These are phyloP conservation scores for Amazonetta brasiliensis DNA, from an alignment of 2,797 vertebrate genomes.

Conservation along the genomic window DNA sequence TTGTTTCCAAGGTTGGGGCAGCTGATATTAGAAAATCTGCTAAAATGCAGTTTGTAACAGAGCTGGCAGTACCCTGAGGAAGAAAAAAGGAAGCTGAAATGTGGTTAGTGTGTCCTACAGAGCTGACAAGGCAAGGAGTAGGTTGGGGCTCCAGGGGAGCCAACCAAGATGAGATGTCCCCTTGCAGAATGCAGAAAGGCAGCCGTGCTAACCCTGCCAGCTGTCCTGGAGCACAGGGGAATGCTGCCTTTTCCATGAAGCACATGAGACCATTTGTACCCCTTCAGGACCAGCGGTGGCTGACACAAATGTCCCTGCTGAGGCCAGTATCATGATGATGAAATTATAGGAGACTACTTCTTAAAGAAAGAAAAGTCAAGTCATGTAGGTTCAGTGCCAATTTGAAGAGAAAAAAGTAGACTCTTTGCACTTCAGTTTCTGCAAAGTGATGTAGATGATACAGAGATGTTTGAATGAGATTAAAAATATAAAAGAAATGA, in stretches of 20 bases:
- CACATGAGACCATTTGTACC: neutral
- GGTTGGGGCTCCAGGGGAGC: rapidly evolving
- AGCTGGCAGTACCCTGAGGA: neutral
- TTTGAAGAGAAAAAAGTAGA: neutral
- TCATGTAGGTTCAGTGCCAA: neutral
- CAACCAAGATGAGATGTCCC: neutral
- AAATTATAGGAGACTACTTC: neutral
- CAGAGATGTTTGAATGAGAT: neutral
- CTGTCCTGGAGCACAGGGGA: rapidly evolving
- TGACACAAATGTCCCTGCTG: neutral
- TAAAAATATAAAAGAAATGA: neutral
- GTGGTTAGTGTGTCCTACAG: neutral
- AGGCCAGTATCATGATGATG: neutral
- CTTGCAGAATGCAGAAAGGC: neutral
- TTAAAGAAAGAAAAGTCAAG: neutral
- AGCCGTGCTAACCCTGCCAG: neutral
- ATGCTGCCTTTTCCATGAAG: rapidly evolving
- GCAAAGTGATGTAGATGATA: neutral
- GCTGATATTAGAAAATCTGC: neutral
- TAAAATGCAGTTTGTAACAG: neutral
- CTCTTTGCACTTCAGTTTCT: neutral
- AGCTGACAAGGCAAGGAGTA: neutral
- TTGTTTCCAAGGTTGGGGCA: neutral
- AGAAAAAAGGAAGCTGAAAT: constrained; percentile 9
- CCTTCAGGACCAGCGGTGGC: neutral